Conservation (phyloP, 2,797 vertebrate genomes). For the Gymnothorax javanicus region DNA sequence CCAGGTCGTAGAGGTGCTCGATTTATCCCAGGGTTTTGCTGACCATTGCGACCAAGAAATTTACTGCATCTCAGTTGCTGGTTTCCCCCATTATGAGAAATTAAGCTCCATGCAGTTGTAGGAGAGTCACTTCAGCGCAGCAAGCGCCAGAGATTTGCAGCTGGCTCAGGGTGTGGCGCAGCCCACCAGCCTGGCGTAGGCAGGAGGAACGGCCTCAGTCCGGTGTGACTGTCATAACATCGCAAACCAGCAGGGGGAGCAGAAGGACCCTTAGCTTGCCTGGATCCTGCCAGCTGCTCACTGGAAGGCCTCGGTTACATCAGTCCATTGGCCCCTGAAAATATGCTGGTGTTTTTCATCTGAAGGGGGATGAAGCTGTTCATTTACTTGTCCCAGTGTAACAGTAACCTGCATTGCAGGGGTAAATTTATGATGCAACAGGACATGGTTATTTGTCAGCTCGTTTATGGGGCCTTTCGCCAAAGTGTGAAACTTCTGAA, state of each 20-base stretch:
- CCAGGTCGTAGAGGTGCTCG: neutral
- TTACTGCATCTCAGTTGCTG: neutral
- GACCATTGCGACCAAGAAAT: neutral
- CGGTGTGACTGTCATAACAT: constrained; percentile 5
- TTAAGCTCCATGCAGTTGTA: neutral
- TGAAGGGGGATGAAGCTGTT: neutral
- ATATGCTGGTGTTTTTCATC: neutral
- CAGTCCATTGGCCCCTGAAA: no score
- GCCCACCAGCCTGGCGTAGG: neutral
- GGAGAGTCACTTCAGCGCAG: neutral
- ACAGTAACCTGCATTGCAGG: neutral
- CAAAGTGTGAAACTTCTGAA: neutral
- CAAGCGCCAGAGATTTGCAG: constrained; percentile 4
- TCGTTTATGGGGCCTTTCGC: neutral
- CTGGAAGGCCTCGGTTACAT: neutral
- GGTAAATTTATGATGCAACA: neutral
- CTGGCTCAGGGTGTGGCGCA: neutral
- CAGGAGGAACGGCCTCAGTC: neutral
- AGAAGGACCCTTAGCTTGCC: neutral
- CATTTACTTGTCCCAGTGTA: constrained; percentile 9
- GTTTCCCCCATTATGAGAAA: neutral
- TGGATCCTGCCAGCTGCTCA: neutral
- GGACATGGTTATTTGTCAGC: neutral
- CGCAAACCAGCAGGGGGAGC: neutral
- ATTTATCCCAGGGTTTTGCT: neutral